These are phyloP conservation scores for Hippocampus barbouri DNA, from an alignment of 2,113 vertebrate species.

Conservation along the genomic window DNA sequence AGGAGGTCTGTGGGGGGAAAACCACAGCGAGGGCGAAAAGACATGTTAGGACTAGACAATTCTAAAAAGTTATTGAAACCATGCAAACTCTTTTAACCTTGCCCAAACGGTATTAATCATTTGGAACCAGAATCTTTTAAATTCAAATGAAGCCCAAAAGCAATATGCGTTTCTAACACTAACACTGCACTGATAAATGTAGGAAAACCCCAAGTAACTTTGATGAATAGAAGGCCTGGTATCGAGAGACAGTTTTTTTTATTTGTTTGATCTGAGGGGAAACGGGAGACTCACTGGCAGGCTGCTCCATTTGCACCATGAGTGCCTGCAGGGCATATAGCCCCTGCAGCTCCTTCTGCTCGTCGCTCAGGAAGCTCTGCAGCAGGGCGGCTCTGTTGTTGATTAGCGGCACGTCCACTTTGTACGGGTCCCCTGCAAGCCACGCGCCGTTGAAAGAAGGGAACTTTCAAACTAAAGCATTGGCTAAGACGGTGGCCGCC, in stretches of 20 bases:
- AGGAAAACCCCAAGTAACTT: background rate
- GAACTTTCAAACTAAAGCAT: background rate
- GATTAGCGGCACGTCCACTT: slow-evolving; percentile 78
- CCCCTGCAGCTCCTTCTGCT: slow-evolving; percentile 91
- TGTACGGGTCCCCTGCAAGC: slow-evolving; percentile 79
- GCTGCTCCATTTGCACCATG: slow-evolving; percentile 94
- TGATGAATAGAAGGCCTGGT: background rate
- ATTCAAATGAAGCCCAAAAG: background rate
- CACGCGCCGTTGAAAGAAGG: background rate
- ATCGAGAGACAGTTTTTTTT: too few species aligned
- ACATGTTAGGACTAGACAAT: too few species aligned
- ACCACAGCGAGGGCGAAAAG: background rate
- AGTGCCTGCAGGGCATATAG: slow-evolving; percentile 93
- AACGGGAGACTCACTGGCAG: slow-evolving; percentile 81
- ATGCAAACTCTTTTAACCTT: too few species aligned
- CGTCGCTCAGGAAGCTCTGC: slow-evolving; percentile 85
- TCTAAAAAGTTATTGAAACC: too few species aligned
- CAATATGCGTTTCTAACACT: too few species aligned
- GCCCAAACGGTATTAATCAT: too few species aligned
- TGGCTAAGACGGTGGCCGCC: slow-evolving; percentile 19
- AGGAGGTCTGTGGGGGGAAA: slow-evolving; percentile 78
- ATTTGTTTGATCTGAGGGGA: background rate
- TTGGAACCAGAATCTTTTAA: background rate
- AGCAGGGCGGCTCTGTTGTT: slow-evolving; percentile 82
- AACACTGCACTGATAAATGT: background rate